A percentile compares a stretch with the other conserved stretches of the same genome.
Conservation (phyloP, 1,140 invertebrate species). For the Steinernema feltiae region DNA sequence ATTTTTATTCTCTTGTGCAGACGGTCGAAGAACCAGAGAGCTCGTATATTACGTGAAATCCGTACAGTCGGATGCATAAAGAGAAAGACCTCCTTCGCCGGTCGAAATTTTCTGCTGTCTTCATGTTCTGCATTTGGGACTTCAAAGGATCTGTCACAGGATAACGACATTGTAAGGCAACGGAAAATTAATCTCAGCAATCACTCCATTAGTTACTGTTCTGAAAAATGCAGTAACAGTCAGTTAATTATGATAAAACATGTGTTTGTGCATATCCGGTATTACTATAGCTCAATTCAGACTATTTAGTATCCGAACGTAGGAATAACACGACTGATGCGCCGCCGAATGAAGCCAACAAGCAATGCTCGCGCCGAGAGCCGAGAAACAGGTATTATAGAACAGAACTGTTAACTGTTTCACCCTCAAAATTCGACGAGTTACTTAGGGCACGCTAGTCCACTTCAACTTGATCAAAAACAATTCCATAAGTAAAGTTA, state of each 20-base stretch:
- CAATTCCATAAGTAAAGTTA: background rate
- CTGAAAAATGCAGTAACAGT: too few species aligned
- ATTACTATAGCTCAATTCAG: too few species aligned
- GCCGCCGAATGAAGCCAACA: background rate
- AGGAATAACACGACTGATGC: background rate
- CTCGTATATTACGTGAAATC: constrained; percentile 70
- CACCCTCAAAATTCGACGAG: background rate
- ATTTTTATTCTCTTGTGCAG: constrained; percentile 65
- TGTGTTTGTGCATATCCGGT: too few species aligned
- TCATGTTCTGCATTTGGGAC: background rate
- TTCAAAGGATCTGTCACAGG: background rate
- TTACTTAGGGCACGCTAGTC: too few species aligned
- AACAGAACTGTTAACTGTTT: background rate
- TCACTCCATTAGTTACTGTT: too few species aligned
- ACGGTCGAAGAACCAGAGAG: constrained; percentile 71
- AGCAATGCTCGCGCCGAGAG: background rate
- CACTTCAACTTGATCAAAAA: too few species aligned
- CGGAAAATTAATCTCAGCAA: too few species aligned
- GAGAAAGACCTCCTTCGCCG: background rate
- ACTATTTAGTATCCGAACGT: too few species aligned
- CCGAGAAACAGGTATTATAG: background rate
- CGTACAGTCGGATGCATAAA: constrained; percentile 58
- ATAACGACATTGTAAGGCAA: too few species aligned
- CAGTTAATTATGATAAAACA: too few species aligned
- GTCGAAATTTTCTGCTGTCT: background rate